Evolutionary conservation across 2,888 invertebrate genomes (phyloP), one percentile per base, ranked within the genome.

Genomic region (Baronia brevicornis): DNA sequence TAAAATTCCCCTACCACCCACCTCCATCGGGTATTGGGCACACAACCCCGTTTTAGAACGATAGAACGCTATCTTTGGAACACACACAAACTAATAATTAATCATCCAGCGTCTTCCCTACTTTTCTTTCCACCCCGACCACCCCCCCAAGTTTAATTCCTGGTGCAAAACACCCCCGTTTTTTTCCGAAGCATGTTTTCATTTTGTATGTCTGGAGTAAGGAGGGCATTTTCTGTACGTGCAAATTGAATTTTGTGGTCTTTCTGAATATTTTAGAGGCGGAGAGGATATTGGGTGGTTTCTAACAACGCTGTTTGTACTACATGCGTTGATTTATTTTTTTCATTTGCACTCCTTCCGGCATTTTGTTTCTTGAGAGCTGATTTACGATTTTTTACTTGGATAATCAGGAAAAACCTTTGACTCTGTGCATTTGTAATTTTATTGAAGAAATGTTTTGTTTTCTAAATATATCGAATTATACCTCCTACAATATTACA

Each of bases 31-130:
- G 20, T 26, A 31, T 36, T 28, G 36, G 32, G 32, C 37, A 37
- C 31, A 35, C 34, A 35, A 25, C 36, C 24, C 31, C 31, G 5
- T 20, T 35, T 29, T 28, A 28, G 32, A 32, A 28, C 42, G 36
- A 38, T 44, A 41, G 38, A 33, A 30, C 44, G 43, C 40, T 73
- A 77, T 75, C 77, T 74, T 69, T 56, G 60, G 61, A 69, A 78
- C 78, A 79, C 79, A 79, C 71, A 82, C 78, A 78, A 78, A 80
- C 79, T 78, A 77, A 82, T 80, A 84, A 84, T 82, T 84, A 84
- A 80, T 84, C 82, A 84, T 80, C 79, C 66, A 59, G 60, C 72
- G 59, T 77, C 77, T 77, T 78, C 68, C 44, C 47, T 45, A 43
- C 46, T 37, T 42, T 39, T 41, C 43, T 49, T 46, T 46, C 51